Percentiles rank a stretch among this genome's conserved stretches.
These are phyloP conservation scores for Bugula neritina DNA, from an alignment of 2,888 invertebrate species.

Conservation along the genomic window DNA sequence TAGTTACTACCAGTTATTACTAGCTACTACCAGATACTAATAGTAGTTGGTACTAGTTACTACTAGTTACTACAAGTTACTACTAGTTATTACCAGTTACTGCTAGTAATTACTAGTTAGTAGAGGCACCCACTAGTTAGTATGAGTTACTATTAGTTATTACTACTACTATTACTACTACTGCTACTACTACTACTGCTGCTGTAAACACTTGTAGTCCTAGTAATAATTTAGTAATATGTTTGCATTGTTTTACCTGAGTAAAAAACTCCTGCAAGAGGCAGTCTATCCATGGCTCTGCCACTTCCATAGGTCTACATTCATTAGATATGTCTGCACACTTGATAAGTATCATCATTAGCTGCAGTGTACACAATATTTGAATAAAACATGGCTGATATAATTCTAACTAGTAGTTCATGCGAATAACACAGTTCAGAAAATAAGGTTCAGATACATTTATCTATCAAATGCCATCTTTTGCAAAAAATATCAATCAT, in stretches of 20 bases:
- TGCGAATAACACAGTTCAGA: too few species aligned
- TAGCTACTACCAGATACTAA: neutral
- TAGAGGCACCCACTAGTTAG: neutral
- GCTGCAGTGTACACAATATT: too few species aligned
- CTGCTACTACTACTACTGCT: too few species aligned
- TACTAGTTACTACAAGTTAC: neutral
- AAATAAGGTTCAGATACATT: too few species aligned
- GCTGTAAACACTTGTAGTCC: too few species aligned
- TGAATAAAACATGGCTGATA: too few species aligned
- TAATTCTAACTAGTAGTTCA: too few species aligned
- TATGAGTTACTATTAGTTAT: neutral
- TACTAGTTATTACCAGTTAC: neutral
- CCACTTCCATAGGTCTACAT: slow-evolving; percentile 73
- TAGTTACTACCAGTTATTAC: neutral
- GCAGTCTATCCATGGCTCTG: slow-evolving; percentile 75
- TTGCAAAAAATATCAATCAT: too few species aligned
- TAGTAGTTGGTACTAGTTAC: neutral
- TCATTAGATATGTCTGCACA: slow-evolving; percentile 79
- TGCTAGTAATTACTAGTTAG: too few species aligned
- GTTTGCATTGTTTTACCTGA: too few species aligned
- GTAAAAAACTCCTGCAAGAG: slow-evolving; percentile 60
- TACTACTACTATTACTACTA: neutral
- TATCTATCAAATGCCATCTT: too few species aligned
- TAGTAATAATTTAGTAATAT: too few species aligned
- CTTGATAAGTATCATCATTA: slow-evolving; percentile 64